A percentile compares a stretch with the other conserved stretches of the same genome.
phyloP scores from a whole-genome alignment of 2,888 invertebrate species.

The Argynnis bischoffii region DNA sequence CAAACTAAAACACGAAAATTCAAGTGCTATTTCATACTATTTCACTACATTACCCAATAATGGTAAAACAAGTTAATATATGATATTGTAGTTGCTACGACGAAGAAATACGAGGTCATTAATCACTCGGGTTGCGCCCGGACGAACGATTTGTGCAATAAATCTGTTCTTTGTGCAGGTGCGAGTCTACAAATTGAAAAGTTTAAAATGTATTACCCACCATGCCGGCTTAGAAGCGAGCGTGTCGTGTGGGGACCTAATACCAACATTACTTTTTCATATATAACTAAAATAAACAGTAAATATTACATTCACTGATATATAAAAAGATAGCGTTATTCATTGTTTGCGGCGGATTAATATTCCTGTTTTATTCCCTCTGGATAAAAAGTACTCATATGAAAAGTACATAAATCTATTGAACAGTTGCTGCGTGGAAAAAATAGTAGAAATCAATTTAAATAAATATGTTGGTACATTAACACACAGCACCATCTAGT shows the following conservation, averaged over 20 bases:
- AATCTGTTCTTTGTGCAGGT: slow-evolving; percentile 16
- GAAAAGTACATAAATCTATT: too few relatives aligned
- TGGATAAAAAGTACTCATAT: too few relatives aligned
- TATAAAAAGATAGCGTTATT: too few relatives aligned
- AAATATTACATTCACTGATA: too few relatives aligned
- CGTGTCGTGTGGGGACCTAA: not conserved
- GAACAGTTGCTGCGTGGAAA: too few relatives aligned
- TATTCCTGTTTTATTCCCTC: too few relatives aligned
- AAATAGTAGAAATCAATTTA: too few relatives aligned
- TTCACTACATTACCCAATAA: not conserved
- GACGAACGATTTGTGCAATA: slow-evolving; percentile 10
- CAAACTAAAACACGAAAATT: not conserved
- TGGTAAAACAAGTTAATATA: not conserved
- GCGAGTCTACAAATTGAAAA: slow-evolving; percentile 1
- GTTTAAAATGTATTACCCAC: slow-evolving; percentile 13
- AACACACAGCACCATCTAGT: too few relatives aligned
- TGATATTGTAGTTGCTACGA: slow-evolving; percentile 1
- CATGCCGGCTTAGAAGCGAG: not conserved
- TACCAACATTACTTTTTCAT: too few relatives aligned
- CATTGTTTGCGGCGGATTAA: too few relatives aligned
- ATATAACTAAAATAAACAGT: too few relatives aligned
- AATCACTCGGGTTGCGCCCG: slow-evolving; percentile 1
- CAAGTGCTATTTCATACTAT: not conserved
- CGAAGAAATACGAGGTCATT: slow-evolving; percentile 12
- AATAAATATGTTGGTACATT: too few relatives aligned